Evolutionary conservation across 2,888 invertebrate species (phyloP).

Genomic region (Drosophila quinaria): DNA sequence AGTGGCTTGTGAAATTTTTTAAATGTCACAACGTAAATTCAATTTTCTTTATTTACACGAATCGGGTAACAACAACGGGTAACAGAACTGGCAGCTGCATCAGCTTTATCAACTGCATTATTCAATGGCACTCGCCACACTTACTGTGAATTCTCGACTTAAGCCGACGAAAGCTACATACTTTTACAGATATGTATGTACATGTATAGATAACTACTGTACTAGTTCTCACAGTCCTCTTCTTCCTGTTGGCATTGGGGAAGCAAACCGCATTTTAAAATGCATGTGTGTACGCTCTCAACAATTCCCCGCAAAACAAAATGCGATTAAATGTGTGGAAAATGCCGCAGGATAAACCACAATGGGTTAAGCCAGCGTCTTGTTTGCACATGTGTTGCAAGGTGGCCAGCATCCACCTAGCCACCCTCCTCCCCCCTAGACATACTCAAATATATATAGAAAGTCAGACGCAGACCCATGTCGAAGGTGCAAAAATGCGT

Average conservation of each 20-base stretch:
- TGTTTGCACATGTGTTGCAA: slow-evolving; percentile 70
- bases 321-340: slow-evolving; percentile 84
- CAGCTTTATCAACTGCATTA: slow-evolving; percentile 65
- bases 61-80: slow-evolving; percentile 8
- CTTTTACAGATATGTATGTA: not conserved
- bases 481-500: slow-evolving; percentile 82
- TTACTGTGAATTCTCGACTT: slow-evolving; percentile 11
- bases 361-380: slow-evolving; percentile 71
- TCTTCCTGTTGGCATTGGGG: slow-evolving; percentile 11
- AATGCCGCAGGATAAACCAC: slow-evolving; percentile 78
- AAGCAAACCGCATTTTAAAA: slow-evolving; percentile 77
- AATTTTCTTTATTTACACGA: slow-evolving; percentile 67
- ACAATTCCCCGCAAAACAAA: slow-evolving; percentile 71
- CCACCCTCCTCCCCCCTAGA: not conserved
- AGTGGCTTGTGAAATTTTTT: slow-evolving; percentile 61
- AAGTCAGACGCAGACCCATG: slow-evolving; percentile 51
- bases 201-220: slow-evolving; percentile 1
- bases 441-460: slow-evolving; percentile 1
- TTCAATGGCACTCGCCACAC: slow-evolving; percentile 68
- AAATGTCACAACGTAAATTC: slow-evolving; percentile 77
- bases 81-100: slow-evolving; percentile 20
- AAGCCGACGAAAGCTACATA: slow-evolving; percentile 23
- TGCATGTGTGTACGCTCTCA: slow-evolving; percentile 66
- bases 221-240: slow-evolving; percentile 8
- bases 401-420: slow-evolving; percentile 9